Evolutionary conservation across 2,888 invertebrate species (phyloP).

Genomic region (Seladonia tumulorum): DNA sequence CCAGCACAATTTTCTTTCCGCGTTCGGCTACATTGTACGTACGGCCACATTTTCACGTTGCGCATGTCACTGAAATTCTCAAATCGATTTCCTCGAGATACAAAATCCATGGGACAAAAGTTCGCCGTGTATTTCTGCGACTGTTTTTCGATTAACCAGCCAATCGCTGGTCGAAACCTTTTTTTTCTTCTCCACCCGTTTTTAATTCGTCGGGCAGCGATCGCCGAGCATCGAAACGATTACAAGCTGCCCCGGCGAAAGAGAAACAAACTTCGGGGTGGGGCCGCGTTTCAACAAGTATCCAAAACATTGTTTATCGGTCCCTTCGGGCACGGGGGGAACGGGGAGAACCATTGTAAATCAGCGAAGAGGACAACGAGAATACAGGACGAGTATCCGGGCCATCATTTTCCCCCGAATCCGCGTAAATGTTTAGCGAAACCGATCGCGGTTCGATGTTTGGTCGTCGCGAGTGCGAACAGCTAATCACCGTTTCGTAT

Average conservation of each 20-base stretch:
- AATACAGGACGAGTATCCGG: neutral
- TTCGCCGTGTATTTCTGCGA: neutral
- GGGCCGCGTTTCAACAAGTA: neutral
- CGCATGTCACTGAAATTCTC: slow-evolving; percentile 10
- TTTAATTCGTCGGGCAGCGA: neutral
- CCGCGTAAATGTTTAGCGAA: slow-evolving; percentile 45
- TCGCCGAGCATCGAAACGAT: neutral
- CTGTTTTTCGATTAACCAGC: neutral
- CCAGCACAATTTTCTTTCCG: neutral
- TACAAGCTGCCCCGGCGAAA: neutral
- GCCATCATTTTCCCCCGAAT: slow-evolving; percentile 7
- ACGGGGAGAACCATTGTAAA: neutral
- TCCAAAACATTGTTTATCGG: slow-evolving; percentile 5
- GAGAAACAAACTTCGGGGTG: neutral
- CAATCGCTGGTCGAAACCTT: neutral
- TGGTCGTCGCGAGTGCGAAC: slow-evolving; percentile 26
- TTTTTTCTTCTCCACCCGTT: neutral
- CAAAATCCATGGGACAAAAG: neutral
- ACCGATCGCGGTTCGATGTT: neutral
- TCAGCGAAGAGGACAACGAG: neutral
- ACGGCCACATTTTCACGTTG: neutral
- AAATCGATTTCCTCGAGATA: slow-evolving; percentile 18
- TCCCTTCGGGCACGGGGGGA: neutral
- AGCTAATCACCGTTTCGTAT: slow-evolving; percentile 46
- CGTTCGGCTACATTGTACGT: neutral